Percentiles rank a stretch among this genome's conserved stretches.
These are phyloP conservation scores for Platyrinchus mystaceus DNA, from an alignment of 2,797 vertebrate genomes.

Conservation along the genomic window DNA sequence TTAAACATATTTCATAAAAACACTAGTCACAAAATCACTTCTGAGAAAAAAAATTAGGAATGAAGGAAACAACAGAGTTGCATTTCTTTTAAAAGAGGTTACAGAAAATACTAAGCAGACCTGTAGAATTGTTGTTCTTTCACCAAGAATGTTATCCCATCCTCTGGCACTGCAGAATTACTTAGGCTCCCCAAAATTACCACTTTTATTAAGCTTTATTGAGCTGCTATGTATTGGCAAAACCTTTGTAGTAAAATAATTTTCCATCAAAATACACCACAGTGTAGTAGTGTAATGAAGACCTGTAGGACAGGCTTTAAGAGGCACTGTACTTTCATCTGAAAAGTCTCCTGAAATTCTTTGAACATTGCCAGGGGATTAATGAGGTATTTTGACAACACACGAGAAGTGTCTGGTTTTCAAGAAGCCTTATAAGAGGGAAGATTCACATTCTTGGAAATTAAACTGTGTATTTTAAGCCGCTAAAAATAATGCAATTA, in stretches of 20 bases:
- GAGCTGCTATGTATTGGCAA: not conserved
- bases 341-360: slow-evolving; percentile 64
- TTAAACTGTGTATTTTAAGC: slow-evolving; percentile 33
- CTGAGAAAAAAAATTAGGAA: not conserved
- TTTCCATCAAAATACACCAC: slow-evolving; percentile 1
- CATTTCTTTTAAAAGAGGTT: not conserved
- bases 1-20: not conserved
- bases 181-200: not conserved
- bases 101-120: not conserved
- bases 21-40: not conserved
- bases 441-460: slow-evolving; percentile 41
- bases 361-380: slow-evolving; percentile 58
- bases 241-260: slow-evolving; percentile 43
- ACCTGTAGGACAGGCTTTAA: slow-evolving; percentile 59
- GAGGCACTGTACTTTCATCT: slow-evolving; percentile 60
- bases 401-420: slow-evolving; percentile 23
- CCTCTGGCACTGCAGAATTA: not conserved
- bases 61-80: not conserved
- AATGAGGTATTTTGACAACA: slow-evolving; percentile 68
- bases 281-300: slow-evolving; percentile 17
- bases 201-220: not conserved
- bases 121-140: not conserved
- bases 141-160: not conserved
- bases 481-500: slow-evolving; percentile 63
- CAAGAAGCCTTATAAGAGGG: slow-evolving; percentile 56